Conservation (phyloP, 2,888 invertebrate genomes). For the Allacma fusca region DNA sequence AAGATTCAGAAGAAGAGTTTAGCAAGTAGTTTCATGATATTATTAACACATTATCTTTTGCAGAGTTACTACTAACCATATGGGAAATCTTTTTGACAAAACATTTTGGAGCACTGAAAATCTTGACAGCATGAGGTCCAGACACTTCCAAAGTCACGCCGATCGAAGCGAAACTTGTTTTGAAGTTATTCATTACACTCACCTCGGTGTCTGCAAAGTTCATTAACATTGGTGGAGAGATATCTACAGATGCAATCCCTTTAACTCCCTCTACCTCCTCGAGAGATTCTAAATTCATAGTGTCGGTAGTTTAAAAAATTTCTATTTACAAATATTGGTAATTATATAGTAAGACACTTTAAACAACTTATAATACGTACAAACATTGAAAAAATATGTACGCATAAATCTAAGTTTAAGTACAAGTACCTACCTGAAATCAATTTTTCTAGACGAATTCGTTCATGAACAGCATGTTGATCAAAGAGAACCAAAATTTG, state of each 20-base stretch:
- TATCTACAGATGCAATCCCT: neutral
- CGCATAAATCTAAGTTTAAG: no score
- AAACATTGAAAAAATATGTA: no score
- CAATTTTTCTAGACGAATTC: conserved; percentile 78
- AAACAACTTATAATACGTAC: no score
- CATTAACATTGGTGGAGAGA: conserved; percentile 46
- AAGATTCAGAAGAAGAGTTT: no score
- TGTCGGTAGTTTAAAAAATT: neutral
- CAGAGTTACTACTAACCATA: conserved; percentile 65
- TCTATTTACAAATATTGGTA: conserved; percentile 19
- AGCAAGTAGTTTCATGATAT: no score
- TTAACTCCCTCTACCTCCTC: conserved; percentile 21
- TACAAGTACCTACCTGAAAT: conserved; percentile 67
- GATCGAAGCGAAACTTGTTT: conserved; percentile 69
- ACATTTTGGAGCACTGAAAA: conserved; percentile 72
- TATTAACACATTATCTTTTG: neutral
- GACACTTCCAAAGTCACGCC: conserved; percentile 69
- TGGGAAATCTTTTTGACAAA: conserved; percentile 69
- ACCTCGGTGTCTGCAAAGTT: conserved; percentile 38
- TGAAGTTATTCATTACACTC: conserved; percentile 68
- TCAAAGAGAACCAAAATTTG: conserved; percentile 76
- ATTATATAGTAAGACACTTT: no score
- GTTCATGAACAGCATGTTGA: conserved; percentile 88
- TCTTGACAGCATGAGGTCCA: conserved; percentile 63
- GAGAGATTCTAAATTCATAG: conserved; percentile 41